Percentiles rank a stretch among this genome's conserved stretches.
phyloP scores from a whole-genome alignment of 2,888 invertebrate genomes.

The Clitarchus hookeri region DNA sequence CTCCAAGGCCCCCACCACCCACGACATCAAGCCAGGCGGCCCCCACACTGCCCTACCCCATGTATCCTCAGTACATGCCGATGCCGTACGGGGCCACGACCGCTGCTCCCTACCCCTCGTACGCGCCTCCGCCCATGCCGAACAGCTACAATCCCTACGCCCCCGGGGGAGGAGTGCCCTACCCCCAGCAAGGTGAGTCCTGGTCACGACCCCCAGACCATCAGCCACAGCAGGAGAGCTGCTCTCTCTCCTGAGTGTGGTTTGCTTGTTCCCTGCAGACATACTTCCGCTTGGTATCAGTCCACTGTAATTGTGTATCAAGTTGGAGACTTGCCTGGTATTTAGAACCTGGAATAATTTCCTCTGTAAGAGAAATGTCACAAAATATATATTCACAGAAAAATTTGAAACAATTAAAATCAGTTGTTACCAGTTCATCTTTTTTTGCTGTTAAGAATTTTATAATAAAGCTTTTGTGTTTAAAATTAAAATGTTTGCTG shows the following conservation, averaged over 20 bases:
- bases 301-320: too few relatives aligned
- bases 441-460: too few relatives aligned
- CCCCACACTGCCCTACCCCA: constrained; percentile 53
- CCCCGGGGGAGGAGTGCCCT: constrained; percentile 70
- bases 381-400: too few relatives aligned
- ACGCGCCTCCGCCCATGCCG: constrained; percentile 80
- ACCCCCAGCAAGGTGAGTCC: constrained; percentile 57
- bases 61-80: constrained; percentile 74
- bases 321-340: too few relatives aligned
- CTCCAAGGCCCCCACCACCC: constrained; percentile 52
- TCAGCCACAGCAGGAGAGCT: not conserved
- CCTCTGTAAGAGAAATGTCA: too few relatives aligned
- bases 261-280: too few relatives aligned
- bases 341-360: too few relatives aligned
- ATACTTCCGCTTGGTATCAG: too few relatives aligned
- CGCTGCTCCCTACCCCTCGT: constrained; percentile 69
- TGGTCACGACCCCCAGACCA: not conserved
- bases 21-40: constrained; percentile 46
- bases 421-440: too few relatives aligned
- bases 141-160: constrained; percentile 81
- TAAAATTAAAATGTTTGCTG: too few relatives aligned
- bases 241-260: not conserved
- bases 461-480: too few relatives aligned
- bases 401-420: too few relatives aligned
- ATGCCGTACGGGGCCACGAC: constrained; percentile 66